Percentiles rank a stretch among this genome's conserved stretches.
These are phyloP conservation scores for Chironomus tepperi DNA, from an alignment of 1,140 invertebrate genomes.

Conservation along the genomic window DNA sequence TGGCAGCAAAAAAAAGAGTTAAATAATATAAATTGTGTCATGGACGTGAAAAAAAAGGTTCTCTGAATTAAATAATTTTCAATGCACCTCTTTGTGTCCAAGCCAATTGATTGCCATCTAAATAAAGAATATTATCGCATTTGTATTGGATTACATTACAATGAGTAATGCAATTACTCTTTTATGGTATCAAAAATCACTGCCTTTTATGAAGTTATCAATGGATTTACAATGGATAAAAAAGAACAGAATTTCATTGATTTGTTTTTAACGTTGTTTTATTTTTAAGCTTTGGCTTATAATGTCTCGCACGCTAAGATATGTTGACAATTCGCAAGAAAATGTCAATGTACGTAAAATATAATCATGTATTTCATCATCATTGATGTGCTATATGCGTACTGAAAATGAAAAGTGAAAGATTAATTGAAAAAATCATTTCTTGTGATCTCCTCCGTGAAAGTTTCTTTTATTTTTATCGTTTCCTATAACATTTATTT, in stretches of 20 bases:
- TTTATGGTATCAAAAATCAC: neutral
- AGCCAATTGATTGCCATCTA: neutral
- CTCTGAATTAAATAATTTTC: neutral
- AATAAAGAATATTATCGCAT: neutral
- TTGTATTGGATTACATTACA: neutral
- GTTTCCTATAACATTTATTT: neutral
- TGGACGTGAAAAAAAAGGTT: neutral
- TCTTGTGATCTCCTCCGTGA: neutral
- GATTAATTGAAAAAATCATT: neutral
- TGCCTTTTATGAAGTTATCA: neutral
- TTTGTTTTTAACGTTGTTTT: too few species aligned
- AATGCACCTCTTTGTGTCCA: neutral
- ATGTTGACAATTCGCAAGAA: neutral
- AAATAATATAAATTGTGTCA: neutral
- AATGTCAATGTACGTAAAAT: neutral
- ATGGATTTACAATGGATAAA: neutral
- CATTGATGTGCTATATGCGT: neutral
- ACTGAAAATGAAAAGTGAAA: neutral
- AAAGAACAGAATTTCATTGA: neutral
- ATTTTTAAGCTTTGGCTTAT: too few species aligned
- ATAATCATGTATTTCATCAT: neutral
- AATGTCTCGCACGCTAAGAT: too few species aligned
- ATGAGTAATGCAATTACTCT: conserved; percentile 13
- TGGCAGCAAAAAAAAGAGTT: neutral
- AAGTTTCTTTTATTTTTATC: too few species aligned